Conservation (phyloP, 1,140 invertebrate genomes). For the Nasonia giraulti region DNA sequence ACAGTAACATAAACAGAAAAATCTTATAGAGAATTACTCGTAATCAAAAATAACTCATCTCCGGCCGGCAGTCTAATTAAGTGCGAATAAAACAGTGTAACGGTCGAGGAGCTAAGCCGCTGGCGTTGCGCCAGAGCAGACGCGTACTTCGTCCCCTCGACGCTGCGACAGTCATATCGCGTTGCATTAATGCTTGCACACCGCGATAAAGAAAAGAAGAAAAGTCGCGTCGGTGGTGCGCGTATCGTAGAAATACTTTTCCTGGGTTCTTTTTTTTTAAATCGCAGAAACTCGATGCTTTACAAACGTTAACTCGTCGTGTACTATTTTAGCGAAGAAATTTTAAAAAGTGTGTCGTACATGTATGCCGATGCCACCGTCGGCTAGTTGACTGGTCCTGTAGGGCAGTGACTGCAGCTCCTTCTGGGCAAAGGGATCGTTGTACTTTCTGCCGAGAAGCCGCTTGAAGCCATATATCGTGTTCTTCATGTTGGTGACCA, state of each 20-base stretch:
- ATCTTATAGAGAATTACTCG: constrained; percentile 18
- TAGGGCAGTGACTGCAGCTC: constrained; percentile 87
- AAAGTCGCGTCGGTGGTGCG: background rate
- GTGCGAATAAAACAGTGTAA: constrained; percentile 23
- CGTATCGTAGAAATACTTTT: background rate
- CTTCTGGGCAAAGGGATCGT: constrained; percentile 89
- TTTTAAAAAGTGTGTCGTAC: constrained; percentile 68
- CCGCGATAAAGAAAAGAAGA: background rate
- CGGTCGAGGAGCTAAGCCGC: background rate
- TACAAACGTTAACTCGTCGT: background rate
- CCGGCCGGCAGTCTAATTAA: background rate
- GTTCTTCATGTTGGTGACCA: constrained; percentile 97
- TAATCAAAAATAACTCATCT: constrained; percentile 29
- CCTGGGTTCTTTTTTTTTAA: no score
- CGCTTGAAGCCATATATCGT: constrained; percentile 96
- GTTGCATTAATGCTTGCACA: background rate
- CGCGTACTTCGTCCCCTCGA: background rate
- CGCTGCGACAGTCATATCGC: background rate
- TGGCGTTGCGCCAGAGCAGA: background rate
- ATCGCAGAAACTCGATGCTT: background rate
- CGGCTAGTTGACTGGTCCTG: constrained; percentile 79
- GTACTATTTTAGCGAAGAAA: background rate
- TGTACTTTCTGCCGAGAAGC: constrained; percentile 89
- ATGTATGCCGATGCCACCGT: constrained; percentile 86
- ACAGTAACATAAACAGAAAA: no score